A percentile compares a stretch with the other conserved stretches of the same genome.
These are phyloP conservation scores for Pseudoips prasinana DNA, from an alignment of 2,888 invertebrate species.

Conservation along the genomic window DNA sequence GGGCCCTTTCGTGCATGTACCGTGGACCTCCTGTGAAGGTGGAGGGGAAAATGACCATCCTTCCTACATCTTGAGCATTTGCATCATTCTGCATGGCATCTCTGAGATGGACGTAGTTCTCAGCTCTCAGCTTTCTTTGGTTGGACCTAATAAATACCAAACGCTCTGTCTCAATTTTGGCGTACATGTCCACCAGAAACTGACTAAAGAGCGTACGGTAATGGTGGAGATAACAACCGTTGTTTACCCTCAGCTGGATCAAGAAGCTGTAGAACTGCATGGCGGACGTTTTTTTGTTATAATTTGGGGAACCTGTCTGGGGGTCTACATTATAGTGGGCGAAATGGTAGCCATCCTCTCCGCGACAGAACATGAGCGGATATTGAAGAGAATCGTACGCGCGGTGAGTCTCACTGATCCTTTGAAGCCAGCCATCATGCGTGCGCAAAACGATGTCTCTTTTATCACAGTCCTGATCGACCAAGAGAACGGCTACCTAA, in stretches of 20 bases:
- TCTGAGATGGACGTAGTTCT: neutral
- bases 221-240: neutral
- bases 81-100: neutral
- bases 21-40: constrained; percentile 10
- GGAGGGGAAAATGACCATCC: neutral
- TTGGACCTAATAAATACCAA: neutral
- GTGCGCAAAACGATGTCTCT: constrained; percentile 20
- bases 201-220: neutral
- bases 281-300: neutral
- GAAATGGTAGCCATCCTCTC: constrained; percentile 30
- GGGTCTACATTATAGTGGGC: constrained; percentile 6
- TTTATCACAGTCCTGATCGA: constrained; percentile 15
- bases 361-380: constrained; percentile 20
- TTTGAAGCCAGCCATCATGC: constrained; percentile 10
- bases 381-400: constrained; percentile 28
- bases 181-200: neutral
- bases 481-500: constrained; percentile 25
- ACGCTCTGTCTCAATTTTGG: neutral
- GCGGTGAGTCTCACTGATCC: constrained; percentile 20
- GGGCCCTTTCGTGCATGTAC: constrained; percentile 12
- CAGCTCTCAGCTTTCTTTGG: neutral
- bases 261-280: constrained; percentile 1
- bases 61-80: neutral
- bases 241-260: neutral
- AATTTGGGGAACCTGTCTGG: neutral